phyloP scores from a whole-genome alignment of 2,888 invertebrate genomes.

The Brenthis daphne region DNA sequence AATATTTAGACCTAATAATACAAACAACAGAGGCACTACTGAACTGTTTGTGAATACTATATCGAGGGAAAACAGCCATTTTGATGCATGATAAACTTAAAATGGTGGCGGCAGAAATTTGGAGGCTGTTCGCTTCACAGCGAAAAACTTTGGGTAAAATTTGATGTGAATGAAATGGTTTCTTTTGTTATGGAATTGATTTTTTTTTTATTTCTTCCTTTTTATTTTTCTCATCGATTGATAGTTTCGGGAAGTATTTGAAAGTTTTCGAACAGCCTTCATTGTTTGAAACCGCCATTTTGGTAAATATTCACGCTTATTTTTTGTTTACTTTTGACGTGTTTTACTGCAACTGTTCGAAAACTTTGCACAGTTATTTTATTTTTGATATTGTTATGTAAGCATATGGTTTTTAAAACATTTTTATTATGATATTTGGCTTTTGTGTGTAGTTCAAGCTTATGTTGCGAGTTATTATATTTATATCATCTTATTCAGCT shows the following conservation, averaged over 20 bases:
- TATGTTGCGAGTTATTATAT: constrained; percentile 4
- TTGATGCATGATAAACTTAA: constrained; percentile 51
- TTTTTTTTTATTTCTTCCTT: constrained; percentile 68
- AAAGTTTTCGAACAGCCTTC: constrained; percentile 88
- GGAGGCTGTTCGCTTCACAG: constrained; percentile 82
- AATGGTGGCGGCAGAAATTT: constrained; percentile 82
- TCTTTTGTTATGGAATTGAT: constrained; percentile 62
- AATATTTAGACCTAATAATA: constrained; percentile 16
- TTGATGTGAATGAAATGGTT: constrained; percentile 62
- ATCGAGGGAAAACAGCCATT: constrained; percentile 64
- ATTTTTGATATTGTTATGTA: constrained; percentile 40
- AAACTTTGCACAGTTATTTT: constrained; percentile 79
- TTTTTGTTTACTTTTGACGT: constrained; percentile 58
- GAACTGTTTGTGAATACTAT: constrained; percentile 30
- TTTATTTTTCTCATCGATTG: constrained; percentile 62
- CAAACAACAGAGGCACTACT: constrained; percentile 37
- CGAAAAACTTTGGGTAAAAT: constrained; percentile 69
- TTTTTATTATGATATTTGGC: constrained; percentile 3
- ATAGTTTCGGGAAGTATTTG: constrained; percentile 59
- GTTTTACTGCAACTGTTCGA: constrained; percentile 81
- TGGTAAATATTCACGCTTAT: constrained; percentile 56
- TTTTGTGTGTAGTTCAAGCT: constrained; percentile 3
- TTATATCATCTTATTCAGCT: not conserved
- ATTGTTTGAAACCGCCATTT: constrained; percentile 78
- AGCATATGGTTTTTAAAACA: constrained; percentile 3